Base-by-base conservation (phyloP, 1,140 invertebrate species). In the Prorops nasuta region DNA sequence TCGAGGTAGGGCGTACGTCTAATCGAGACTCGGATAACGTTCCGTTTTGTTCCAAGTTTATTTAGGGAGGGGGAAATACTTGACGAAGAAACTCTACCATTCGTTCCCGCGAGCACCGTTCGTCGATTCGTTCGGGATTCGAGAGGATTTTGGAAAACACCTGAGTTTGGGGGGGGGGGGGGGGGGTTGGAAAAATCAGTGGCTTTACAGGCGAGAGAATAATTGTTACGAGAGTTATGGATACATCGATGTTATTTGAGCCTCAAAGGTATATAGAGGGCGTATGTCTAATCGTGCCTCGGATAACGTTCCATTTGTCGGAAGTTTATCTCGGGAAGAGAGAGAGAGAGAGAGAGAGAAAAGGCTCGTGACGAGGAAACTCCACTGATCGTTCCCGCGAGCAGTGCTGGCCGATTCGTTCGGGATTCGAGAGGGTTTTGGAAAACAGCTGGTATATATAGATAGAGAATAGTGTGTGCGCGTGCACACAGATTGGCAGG, bases 341-440 rank as follows among this genome's bases (percentile, higher is more conserved):
- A 39, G 15, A 10, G 24, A 28, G 10, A 10, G 24, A 4, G 24
- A 28, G 4, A 46, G 54, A 58, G 60, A 66, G n/a, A n/a, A n/a
- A n/a, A n/a, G n/a, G n/a, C n/a, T n/a, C n/a, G n/a, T n/a, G n/a
- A n/a, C n/a, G n/a, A n/a, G n/a, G n/a, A n/a, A n/a, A n/a, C n/a
- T n/a, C n/a, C 64, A 66, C 57, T 62, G 66, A 66, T 68, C 62
- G 58, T 28, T 28, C 10, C 24, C 24, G 24, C 10, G 10, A 28
- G 24, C 24, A 6, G 4, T 10, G 24, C 10, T 4, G 4, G 4
- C 10, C 24, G 24, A 28, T 28, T 28, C 24, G 24, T 10, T 28
- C 24, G 24, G 10, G 24, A 28, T 6, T 37, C 50, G 24, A 28
- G 24, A 6, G 10, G 24, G 24, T 28, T 28, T 28, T 28, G 4